phyloP scores from a whole-genome alignment of 2,113 vertebrate species.

The Aviceda subcristata region DNA sequence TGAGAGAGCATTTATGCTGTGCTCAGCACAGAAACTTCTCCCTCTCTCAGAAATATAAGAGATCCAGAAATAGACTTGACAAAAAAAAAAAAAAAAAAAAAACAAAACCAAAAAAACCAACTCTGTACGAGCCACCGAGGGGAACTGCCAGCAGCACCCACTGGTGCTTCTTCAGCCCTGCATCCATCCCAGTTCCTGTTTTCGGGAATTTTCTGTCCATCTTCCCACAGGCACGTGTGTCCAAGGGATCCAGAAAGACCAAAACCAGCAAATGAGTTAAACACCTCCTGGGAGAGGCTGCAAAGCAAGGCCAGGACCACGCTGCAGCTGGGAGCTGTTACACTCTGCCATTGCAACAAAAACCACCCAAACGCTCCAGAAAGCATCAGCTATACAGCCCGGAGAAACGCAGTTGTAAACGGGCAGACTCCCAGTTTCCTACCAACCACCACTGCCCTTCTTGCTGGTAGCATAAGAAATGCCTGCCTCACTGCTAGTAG shows the following conservation, averaged over 20 bases:
- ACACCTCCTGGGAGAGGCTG: background rate
- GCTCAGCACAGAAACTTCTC: background rate
- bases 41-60: background rate
- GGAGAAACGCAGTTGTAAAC: background rate
- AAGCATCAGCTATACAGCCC: background rate
- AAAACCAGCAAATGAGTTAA: background rate
- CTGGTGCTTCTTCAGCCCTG: background rate
- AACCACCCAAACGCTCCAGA: background rate
- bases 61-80: background rate
- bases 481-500: too few species aligned
- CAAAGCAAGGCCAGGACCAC: background rate
- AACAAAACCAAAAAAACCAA: background rate
- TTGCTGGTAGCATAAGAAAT: rapidly evolving
- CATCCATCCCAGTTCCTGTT: background rate
- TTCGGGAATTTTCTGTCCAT: background rate
- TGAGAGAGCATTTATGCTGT: background rate
- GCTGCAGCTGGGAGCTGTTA: background rate
- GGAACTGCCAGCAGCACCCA: background rate
- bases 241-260: background rate
- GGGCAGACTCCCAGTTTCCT: background rate
- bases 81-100: background rate
- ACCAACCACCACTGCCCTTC: background rate
- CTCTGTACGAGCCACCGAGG: background rate
- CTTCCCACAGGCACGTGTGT: rapidly evolving
- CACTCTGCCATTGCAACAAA: background rate